Base-by-base conservation (phyloP, 2,888 invertebrate species). In the Coecobrya sp. region DNA sequence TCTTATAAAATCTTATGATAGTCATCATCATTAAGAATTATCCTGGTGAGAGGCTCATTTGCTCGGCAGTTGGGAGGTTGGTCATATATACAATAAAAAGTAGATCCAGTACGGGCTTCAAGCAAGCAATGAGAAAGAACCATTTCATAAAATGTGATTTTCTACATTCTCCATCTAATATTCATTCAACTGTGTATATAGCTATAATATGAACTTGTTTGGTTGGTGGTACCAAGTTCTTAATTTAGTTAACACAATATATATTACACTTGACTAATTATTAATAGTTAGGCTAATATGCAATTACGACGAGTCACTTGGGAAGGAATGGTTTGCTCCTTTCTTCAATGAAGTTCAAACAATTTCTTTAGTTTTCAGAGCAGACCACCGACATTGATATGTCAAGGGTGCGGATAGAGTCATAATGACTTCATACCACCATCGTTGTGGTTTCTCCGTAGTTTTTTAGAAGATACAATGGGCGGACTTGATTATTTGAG, bases 11-110 rank as follows among this genome's bases (percentile, higher is more conserved):
- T 19, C n/a, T 73, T 13, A 73, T 73, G 81, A 45, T 45, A 22
- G 19, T 65, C 36, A 52, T 86, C 52, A 76, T 86, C 86, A 86
- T 86, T 76, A 86, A 42, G 62, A 76, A 86, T 79, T 79, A 59
- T 88, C 89, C 89, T 92, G 89, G 81, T 92, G 89, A 89, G 92
- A 92, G 86, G 86, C 68, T 92, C 92, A 89, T 92, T 92, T 86
- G 73, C 49, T 73, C 30, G 36, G 36, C 30, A 16, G 16, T 59
- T 65, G 65, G 84, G 84, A 65, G 65, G 84, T 84, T 84, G 84
- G 59, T 13, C 70, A 49, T 13, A 25, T 7, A 36, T n/a, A 36
- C 25, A 25, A 49, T 76, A 86, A 36, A 70, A 86, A 86, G 52
- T 68, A 25, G 30, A 86, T 86, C 16, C 27, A 70, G 86, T 86